Base-by-base conservation (phyloP, 2,113 vertebrate genomes). In the Aldabrachelys gigantea region DNA sequence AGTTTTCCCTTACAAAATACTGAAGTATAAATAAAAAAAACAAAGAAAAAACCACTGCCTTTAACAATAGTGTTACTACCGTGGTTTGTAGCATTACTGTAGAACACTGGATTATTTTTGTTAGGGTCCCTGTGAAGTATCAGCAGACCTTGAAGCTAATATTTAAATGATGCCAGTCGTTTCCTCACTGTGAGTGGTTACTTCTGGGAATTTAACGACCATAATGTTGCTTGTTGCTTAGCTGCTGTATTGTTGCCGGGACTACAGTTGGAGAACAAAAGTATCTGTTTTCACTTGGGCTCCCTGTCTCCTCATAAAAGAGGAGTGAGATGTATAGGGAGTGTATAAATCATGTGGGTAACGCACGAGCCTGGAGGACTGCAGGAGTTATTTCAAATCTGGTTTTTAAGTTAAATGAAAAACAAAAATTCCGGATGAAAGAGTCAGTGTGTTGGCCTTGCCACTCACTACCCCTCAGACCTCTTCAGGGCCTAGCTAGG, bases 221-320 rank as follows among this genome's bases (percentile, higher is more conserved):
- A 25, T 81, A 82, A 87, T 6, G 5, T 84, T 95, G 84, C 89
- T 75, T 80, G 91, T 94, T 97, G 96, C 94, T 95, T 96, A 96
- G 93, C 41, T 12, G 89, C 92, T 49, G 89, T 41, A 83, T 85
- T 92, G 85, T 92, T 95, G 93, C 82, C 81, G 89, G 38, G 80
- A 96, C 90, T 95, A 95, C 84, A 52, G 0, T 53, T 49, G 65
- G 49, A 50, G 85, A 95, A 91, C n/a, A 80, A 2, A 49, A 65
- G 17, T 89, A 56, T 83, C 85, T 76, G 22, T 25, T 95, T 95
- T 89, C 92, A 96, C 31, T 75, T 93, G 56, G 49, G 12, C 24
- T 91, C 88, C 89, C 89, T 62, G 50, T 49, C 4, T 1, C 38
- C 24, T 24, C 56, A 53, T 59, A 25, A 75, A 44, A 89, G 65